A percentile compares a stretch with the other conserved stretches of the same genome.
phyloP scores from a whole-genome alignment of 2,113 vertebrate species.

The Halcyon malimbica region DNA sequence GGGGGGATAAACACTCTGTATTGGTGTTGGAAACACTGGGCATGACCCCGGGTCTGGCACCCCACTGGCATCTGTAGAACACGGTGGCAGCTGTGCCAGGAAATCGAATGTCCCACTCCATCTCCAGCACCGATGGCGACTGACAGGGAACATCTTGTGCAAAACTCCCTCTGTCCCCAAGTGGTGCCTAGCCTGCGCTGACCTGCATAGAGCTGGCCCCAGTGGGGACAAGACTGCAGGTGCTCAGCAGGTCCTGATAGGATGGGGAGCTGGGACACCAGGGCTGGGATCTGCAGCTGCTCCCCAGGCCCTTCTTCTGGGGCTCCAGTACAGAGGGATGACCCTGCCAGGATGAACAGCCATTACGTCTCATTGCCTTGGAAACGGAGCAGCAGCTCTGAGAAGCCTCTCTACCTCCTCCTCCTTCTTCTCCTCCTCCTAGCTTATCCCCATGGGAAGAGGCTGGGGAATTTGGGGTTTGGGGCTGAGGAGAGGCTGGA shows the following conservation, averaged over 20 bases:
- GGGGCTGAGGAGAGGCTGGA: not conserved
- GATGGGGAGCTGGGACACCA: not conserved
- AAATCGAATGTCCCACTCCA: not conserved
- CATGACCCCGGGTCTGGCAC: not conserved
- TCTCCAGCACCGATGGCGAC: accelerated
- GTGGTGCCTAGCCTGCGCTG: not conserved
- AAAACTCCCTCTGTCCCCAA: not conserved
- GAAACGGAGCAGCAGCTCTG: constrained; percentile 43
- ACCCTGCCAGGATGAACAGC: constrained; percentile 45
- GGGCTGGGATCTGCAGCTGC: not conserved
- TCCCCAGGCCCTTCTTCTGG: not conserved
- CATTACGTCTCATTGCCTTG: constrained; percentile 58
- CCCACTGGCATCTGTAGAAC: not conserved
- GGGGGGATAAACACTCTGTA: accelerated
- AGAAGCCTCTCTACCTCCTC: not conserved
- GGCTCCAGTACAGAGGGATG: not conserved
- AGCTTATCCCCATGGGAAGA: not conserved
- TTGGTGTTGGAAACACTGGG: not conserved
- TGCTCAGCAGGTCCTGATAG: not conserved
- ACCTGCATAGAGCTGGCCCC: not conserved
- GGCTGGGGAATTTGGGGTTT: not conserved
- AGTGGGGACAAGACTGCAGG: accelerated
- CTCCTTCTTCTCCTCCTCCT: not conserved
- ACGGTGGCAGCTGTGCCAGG: not conserved
- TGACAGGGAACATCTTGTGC: not conserved